Percentiles rank a stretch among this genome's conserved stretches.
Evolutionary conservation across 2,888 invertebrate species (phyloP).

Genomic region (Ochropacha duplaris): DNA sequence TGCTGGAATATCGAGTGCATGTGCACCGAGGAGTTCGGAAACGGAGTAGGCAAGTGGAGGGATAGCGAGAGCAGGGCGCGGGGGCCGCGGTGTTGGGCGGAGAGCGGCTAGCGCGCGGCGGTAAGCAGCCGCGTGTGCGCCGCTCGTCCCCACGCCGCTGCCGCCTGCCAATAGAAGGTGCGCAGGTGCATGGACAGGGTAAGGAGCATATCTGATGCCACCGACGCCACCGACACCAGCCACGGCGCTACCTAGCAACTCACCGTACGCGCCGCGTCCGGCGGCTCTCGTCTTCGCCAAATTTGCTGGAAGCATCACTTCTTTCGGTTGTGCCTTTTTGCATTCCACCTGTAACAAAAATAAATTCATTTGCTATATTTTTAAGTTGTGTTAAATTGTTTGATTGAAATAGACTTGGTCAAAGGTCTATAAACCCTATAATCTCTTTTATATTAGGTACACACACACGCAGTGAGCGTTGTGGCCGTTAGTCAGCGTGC

Average conservation of each 20-base stretch:
- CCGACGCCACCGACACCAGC: conserved; percentile 81
- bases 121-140: conserved; percentile 67
- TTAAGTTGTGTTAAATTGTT: neutral
- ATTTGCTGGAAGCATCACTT: conserved; percentile 99
- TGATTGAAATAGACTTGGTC: too few relatives aligned
- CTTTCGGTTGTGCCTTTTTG: conserved; percentile 99
- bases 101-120: conserved; percentile 73
- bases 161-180: conserved; percentile 72
- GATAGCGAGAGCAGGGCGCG: conserved; percentile 64
- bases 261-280: conserved; percentile 98
- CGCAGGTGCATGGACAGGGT: conserved; percentile 81
- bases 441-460: too few relatives aligned
- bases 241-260: conserved; percentile 93
- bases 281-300: conserved; percentile 97
- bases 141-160: conserved; percentile 55
- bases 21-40: conserved; percentile 84
- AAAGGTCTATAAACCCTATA: too few relatives aligned
- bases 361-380: neutral
- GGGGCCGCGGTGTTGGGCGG: conserved; percentile 67
- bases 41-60: conserved; percentile 77
- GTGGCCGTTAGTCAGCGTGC: too few relatives aligned
- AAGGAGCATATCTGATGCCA: conserved; percentile 85
- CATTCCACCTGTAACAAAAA: conserved; percentile 95
- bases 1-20: conserved; percentile 88
- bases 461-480: too few relatives aligned